phyloP scores from a whole-genome alignment of 2,797 vertebrate species.

The Microtus californicus region DNA sequence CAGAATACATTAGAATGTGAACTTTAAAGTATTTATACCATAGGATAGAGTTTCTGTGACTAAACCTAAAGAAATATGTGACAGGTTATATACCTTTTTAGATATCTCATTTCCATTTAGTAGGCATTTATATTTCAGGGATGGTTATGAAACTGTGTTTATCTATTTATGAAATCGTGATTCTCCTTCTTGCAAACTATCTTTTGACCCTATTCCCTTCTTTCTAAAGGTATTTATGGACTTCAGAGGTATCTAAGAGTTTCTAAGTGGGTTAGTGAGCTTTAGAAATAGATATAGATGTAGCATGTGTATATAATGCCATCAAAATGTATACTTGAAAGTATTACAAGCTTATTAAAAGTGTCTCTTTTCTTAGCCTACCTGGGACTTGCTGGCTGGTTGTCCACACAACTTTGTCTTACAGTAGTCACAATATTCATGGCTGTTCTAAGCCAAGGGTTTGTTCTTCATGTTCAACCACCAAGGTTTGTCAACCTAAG shows the following conservation, averaged over 20 bases:
- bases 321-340: not conserved
- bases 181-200: not conserved
- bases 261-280: not conserved
- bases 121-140: conserved; percentile 3
- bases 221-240: conserved; percentile 15
- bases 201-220: not conserved
- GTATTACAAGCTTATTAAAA: not conserved
- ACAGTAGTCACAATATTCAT: not conserved
- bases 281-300: not conserved
- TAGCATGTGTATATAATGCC: not conserved
- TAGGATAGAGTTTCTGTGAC: conserved; percentile 28
- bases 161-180: conserved; percentile 17
- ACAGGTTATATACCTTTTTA: conserved; percentile 5
- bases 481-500: not conserved
- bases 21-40: conserved; percentile 43
- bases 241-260: no score
- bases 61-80: conserved; percentile 19
- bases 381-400: not conserved
- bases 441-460: not conserved
- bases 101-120: conserved; percentile 51
- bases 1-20: conserved; percentile 36
- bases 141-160: conserved; percentile 47
- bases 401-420: not conserved
- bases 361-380: not conserved
- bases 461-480: not conserved